Evolutionary conservation across 2,113 vertebrate genomes (phyloP), one percentile per base, ranked within the genome.

Genomic region (Tyto alba): DNA sequence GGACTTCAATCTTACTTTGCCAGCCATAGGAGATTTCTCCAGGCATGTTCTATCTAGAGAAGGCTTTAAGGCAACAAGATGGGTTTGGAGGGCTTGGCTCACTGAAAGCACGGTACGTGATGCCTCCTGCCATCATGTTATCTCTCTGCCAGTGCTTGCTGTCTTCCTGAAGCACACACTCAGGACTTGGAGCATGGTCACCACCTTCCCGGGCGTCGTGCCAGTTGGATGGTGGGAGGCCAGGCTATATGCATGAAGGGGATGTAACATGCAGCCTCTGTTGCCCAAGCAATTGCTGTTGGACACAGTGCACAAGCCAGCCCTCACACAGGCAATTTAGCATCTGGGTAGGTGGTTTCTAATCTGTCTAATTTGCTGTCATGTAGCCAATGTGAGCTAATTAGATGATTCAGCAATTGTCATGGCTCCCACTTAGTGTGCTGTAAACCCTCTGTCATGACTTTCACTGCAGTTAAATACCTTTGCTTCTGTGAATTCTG

Each of bases 341-440:
- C 80, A 90, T 91, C 89, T 53, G 89, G 82, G 94, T 90, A 95
- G 97, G 94, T 97, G 91, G 89, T 67, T 95, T 87, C 91, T 95
- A 88, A 95, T 95, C 93, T 88, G 69, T 89, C 89, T 93, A 91
- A 95, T 95, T 88, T 95, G 93, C 89, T 97, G 97, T 94, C 63
- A 11, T 60, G 52, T 75, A 95, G 94, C 96, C 91, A 95, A 27
- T 69, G 73, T 93, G 78, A 95, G 85, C 71, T 95, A 95, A 97
- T 96, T 66, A 93, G 82, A 90, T 93, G 96, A 96, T 94, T 95
- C 96, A 92, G 96, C 94, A 95, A 96, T 85, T 92, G 92, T 93
- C 94, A 88, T 36, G 76, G 90, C 74, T 96, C 86, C 77, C 86
- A 78, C 17, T 79, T 87, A 41, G 87, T 19, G 84, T 89, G 73